Evolutionary conservation across 1,140 invertebrate genomes (phyloP), one percentile per base, ranked within the genome.

Genomic region (Drosophila ficusphila): DNA sequence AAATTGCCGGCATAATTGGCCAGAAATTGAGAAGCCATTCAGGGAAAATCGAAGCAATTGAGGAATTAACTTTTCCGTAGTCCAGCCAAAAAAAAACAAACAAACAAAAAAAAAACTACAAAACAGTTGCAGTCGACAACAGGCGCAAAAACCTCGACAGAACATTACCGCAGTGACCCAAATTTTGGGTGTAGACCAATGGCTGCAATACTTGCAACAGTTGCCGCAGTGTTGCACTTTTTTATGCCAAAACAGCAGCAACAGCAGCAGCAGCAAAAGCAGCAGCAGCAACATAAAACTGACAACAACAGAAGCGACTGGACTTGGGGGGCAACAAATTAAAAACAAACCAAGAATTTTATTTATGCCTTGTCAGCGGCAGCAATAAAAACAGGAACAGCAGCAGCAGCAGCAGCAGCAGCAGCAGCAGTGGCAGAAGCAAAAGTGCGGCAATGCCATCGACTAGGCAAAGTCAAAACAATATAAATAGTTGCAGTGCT

Each of bases 151-250:
- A 61, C 54, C 46, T 86, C 72, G 71, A 86, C 81, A 70, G 76
- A 88, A 88, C 82, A 86, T 88, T 86, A 85, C 81, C 81, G 81
- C 81, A 86, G 81, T 88, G 82, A 86, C 81, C 81, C 68, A 88
- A 76, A 86, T 88, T 77, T 49, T 62, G 18, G 67, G 57, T 58
- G 41, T 58, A 60, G 42, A 46, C 42, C 23, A 46, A 5, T 46
- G 23, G 48, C 54, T 54, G 48, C 48, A 49, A 57, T 11, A 57
- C 29, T 31, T 33, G 42, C 44, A 58, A 33, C 65, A 70, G 44
- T 54, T 51, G 54, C 39, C 38, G 56, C 62, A 64, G 61, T 71
- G 48, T 64, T 71, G 76, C 79, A 76, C 23, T 76, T 83, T 83
- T 81, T 76, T 82, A 75, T 85, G 74, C 74, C 51, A 72, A 79